Evolutionary conservation across 2,113 vertebrate species (phyloP), one percentile per base, ranked within the genome.

Genomic region (Onychorhynchus coronatus): DNA sequence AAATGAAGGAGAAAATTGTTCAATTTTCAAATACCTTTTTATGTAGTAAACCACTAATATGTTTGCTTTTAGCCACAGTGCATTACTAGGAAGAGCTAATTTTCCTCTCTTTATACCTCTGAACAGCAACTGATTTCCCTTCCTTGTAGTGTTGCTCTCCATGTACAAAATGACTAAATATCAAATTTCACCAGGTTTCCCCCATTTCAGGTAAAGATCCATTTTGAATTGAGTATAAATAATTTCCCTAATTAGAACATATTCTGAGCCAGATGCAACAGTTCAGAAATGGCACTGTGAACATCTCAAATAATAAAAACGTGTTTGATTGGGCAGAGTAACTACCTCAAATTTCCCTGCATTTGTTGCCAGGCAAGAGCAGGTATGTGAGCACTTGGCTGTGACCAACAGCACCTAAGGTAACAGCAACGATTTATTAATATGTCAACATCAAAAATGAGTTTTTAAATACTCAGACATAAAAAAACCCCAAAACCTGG

Each of bases 361-460:
- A 49, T 47, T 89, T 1, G 0, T 28, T 88, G 35, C 18, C 33
- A 35, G 30, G 27, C 23, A 82, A 79, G 21, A 82, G 12, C 25
- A 72, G 13, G 12, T 47, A 72, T 6, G 5, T 1, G 1, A 92
- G 41, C 67, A 47, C 9, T n/a, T 12, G 0, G 15, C 41, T 87
- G 30, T 37, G 16, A 86, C 20, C 27, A 66, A 86, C 12, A 74
- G 15, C 33, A 67, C 18, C 23, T 62, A 53, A 81, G 12, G 12
- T 49, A 84, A 53, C 37, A 79, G 58, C 37, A 93, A 53, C 16
- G 79, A 84, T 15, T n/a, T 23, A 46, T 22, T 88, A 39, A 47
- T 1, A 0, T 6, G 16, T 68, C 31, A 41, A 39, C 15, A 31
- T 7, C 2, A 3, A 71, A 83, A 92, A 44, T 7, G 1, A 72